phyloP scores from a whole-genome alignment of 2,888 invertebrate species.

The Flexamia atlantica region DNA sequence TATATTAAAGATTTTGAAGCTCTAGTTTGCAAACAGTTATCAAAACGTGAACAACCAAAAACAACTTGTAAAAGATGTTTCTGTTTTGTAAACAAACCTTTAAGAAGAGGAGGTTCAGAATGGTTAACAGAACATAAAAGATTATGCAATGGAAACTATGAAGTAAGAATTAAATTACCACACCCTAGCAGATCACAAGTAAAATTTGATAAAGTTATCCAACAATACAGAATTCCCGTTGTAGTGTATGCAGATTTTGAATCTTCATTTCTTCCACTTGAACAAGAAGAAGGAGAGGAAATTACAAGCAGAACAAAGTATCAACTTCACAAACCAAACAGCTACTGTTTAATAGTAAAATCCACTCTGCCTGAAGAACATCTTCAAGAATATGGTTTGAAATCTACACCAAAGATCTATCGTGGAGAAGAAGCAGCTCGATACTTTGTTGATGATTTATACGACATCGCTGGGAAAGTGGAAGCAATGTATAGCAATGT shows the following conservation, averaged over 20 bases:
- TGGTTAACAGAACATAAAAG: constrained; percentile 4
- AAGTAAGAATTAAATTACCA: background rate
- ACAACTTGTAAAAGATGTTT: constrained; percentile 44
- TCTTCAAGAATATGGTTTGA: background rate
- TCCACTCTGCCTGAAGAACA: constrained; percentile 25
- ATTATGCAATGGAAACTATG: constrained; percentile 3
- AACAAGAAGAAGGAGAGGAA: background rate
- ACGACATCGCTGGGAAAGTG: constrained; percentile 30
- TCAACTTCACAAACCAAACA: constrained; percentile 16
- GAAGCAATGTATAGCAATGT: constrained; percentile 13
- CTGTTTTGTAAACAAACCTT: background rate
- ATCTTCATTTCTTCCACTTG: background rate
- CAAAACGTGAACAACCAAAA: background rate
- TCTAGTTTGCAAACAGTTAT: background rate
- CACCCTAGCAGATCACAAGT: background rate
- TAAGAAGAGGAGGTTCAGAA: background rate
- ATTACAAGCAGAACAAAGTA: background rate
- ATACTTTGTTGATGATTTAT: constrained; percentile 34
- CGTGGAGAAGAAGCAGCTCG: constrained; percentile 44
- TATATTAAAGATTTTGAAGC: constrained; percentile 33
- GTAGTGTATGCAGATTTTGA: constrained; percentile 41
- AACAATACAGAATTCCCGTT: constrained; percentile 31
- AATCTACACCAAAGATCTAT: background rate
- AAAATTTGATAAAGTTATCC: background rate
- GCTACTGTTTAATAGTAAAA: constrained; percentile 27